Evolutionary conservation across 2,113 vertebrate species (phyloP).

Genomic region (Leptodactylus fuscus): DNA sequence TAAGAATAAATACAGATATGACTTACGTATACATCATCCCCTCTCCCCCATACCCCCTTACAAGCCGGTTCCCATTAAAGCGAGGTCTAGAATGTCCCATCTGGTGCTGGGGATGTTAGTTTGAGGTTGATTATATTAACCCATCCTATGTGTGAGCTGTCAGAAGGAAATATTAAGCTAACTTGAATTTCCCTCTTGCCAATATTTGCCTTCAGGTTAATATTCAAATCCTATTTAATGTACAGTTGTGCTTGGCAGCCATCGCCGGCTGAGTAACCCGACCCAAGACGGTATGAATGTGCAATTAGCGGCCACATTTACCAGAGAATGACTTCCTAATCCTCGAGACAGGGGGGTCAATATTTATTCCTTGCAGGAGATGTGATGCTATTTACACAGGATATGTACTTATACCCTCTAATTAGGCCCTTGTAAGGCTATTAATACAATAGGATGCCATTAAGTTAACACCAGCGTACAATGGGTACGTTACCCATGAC

Average conservation of each 20-base stretch:
- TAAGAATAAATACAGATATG: too few species aligned
- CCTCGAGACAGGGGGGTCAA: slow-evolving; percentile 49
- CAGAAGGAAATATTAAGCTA: slow-evolving; percentile 55
- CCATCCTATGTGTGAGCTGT: slow-evolving; percentile 48
- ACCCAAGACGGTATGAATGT: slow-evolving; percentile 56
- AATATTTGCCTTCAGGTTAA: slow-evolving; percentile 59
- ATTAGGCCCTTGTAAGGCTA: slow-evolving; percentile 58
- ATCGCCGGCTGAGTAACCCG: slow-evolving; percentile 34
- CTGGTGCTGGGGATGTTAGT: background rate
- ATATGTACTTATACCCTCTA: slow-evolving; percentile 59
- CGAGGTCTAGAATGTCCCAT: background rate
- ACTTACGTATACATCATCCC: too few species aligned
- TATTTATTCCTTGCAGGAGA: slow-evolving; percentile 57
- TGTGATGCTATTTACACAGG: slow-evolving; percentile 58
- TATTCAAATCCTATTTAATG: slow-evolving; percentile 60
- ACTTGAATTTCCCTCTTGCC: slow-evolving; percentile 55
- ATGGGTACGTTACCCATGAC: slow-evolving; percentile 8
- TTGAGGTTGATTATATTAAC: slow-evolving; percentile 38
- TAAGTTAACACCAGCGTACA: slow-evolving; percentile 27
- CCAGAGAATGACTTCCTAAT: slow-evolving; percentile 55
- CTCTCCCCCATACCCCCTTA: too few species aligned
- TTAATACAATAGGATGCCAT: slow-evolving; percentile 57
- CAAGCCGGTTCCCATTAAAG: background rate
- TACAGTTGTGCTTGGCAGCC: slow-evolving; percentile 56
- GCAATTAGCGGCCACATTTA: slow-evolving; percentile 57